These are phyloP conservation scores for Ailurus styani DNA, from an alignment of 2,113 vertebrate species.

Conservation along the genomic window DNA sequence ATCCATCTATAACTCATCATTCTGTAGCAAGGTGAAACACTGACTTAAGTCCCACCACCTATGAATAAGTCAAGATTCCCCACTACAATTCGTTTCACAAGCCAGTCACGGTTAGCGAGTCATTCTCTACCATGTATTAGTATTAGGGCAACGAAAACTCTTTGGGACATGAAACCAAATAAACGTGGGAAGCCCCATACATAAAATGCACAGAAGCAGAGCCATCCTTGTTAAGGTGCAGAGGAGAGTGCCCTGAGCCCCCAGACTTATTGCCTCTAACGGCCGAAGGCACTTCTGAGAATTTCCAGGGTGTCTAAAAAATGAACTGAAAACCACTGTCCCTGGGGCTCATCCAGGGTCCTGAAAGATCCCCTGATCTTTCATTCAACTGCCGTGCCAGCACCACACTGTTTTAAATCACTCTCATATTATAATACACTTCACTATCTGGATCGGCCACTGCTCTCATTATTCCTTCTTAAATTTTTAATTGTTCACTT, in stretches of 20 bases:
- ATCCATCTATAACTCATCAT: background rate
- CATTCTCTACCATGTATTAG: background rate
- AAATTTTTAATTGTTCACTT: constrained; percentile 10
- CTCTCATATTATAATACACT: background rate
- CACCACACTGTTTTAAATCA: background rate
- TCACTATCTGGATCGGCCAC: background rate
- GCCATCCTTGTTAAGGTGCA: background rate
- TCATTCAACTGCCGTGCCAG: background rate
- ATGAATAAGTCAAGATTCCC: background rate
- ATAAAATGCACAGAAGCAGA: background rate
- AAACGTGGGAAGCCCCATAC: background rate
- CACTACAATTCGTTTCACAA: background rate
- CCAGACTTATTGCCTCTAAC: background rate
- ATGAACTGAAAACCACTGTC: background rate
- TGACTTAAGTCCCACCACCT: background rate
- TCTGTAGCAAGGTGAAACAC: background rate
- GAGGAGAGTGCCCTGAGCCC: background rate
- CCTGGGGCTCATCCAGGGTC: background rate
- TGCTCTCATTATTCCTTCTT: background rate
- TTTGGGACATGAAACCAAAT: background rate
- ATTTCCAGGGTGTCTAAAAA: background rate
- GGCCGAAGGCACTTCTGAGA: background rate
- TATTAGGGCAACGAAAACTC: background rate
- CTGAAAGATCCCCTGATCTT: background rate
- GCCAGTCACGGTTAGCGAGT: background rate